Percentiles rank a stretch among this genome's conserved stretches.
Conservation (phyloP, 2,113 vertebrate species). For the Nestor notabilis region DNA sequence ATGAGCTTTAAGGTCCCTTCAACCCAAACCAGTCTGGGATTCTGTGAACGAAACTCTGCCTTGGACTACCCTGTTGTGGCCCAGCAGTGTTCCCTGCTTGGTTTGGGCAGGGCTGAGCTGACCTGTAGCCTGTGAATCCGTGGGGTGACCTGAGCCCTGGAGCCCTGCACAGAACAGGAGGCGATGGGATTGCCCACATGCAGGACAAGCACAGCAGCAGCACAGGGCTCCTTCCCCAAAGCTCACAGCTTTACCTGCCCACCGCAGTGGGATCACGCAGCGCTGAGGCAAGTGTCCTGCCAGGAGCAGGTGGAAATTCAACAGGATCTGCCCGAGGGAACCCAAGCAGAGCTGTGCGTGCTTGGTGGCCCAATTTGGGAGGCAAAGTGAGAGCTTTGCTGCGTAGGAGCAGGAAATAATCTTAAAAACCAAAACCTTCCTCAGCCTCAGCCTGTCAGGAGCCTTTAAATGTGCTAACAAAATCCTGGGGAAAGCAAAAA, state of each 20-base stretch:
- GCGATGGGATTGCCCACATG: fast-evolving
- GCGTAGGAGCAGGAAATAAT: slow-evolving; percentile 50
- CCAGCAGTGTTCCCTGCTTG: not conserved
- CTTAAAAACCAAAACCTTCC: slow-evolving; percentile 38
- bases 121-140: not conserved
- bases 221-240: not conserved
- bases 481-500: slow-evolving; percentile 33
- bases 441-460: slow-evolving; percentile 35
- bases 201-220: not conserved
- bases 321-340: slow-evolving; percentile 1
- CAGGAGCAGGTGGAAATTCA: not conserved
- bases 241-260: not conserved
- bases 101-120: not conserved
- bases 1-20: not conserved
- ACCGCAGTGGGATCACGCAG: not conserved
- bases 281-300: not conserved
- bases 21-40: not conserved
- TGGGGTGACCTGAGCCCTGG: not conserved
- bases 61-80: not conserved
- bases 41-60: not conserved
- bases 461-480: slow-evolving; percentile 44
- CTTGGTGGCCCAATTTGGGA: slow-evolving; percentile 18
- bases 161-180: fast-evolving
- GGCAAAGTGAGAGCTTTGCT: slow-evolving; percentile 18
- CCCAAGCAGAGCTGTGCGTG: not conserved